phyloP scores from a whole-genome alignment of 2,113 vertebrate genomes.

The Scophthalmus maximus region DNA sequence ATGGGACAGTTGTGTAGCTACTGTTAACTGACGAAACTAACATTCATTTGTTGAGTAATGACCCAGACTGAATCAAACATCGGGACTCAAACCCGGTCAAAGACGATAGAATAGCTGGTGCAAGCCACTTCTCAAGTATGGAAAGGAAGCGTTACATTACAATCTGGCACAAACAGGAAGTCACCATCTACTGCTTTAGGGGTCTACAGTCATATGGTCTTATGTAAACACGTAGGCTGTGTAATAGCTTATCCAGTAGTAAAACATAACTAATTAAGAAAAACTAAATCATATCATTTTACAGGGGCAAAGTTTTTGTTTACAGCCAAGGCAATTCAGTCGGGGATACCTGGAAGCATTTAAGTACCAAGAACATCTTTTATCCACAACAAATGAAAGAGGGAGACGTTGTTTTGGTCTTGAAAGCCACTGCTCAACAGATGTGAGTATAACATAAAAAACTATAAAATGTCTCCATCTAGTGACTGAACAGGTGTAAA shows the following conservation, averaged over 20 bases:
- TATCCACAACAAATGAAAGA: not conserved
- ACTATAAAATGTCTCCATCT: conserved; percentile 68
- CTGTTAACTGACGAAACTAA: not conserved
- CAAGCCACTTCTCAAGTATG: not conserved
- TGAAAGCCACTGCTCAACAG: not conserved
- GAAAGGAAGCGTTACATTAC: not conserved
- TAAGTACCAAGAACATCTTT: not conserved
- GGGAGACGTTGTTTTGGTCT: not conserved
- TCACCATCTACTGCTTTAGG: not conserved
- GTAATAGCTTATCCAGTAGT: too few relatives aligned
- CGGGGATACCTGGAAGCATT: too few relatives aligned
- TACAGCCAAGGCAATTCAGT: not conserved
- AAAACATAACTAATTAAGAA: too few relatives aligned
- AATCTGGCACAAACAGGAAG: not conserved
- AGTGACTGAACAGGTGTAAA: conserved; percentile 38
- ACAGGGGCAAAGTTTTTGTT: not conserved
- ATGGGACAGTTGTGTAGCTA: too few relatives aligned
- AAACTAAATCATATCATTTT: not conserved
- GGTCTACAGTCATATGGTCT: not conserved
- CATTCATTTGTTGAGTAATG: not conserved
- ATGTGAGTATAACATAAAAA: not conserved
- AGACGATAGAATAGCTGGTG: not conserved
- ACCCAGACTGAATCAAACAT: not conserved
- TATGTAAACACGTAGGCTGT: too few relatives aligned
- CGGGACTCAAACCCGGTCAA: too few relatives aligned